Percentiles rank a stretch among this genome's conserved stretches.
These are phyloP conservation scores for Horisme vitalbata DNA, from an alignment of 2,888 invertebrate genomes.

Conservation along the genomic window DNA sequence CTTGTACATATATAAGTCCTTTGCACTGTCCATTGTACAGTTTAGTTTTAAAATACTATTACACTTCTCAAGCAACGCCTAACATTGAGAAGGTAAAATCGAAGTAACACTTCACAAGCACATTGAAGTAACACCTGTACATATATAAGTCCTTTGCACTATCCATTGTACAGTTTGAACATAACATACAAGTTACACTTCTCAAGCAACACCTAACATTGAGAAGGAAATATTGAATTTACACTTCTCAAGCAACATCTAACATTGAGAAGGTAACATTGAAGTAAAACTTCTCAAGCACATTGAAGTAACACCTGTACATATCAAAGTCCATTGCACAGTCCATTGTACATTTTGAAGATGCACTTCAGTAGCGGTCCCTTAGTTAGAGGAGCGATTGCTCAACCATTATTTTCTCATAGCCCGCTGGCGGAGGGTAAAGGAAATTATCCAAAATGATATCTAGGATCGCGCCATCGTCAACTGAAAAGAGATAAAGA, in stretches of 20 bases:
- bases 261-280: background rate
- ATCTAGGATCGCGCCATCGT: slow-evolving; percentile 98
- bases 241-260: background rate
- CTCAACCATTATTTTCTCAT: slow-evolving; percentile 97
- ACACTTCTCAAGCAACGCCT: background rate
- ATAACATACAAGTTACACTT: background rate
- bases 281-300: slow-evolving; percentile 2
- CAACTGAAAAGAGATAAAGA: slow-evolving; percentile 89
- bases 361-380: slow-evolving; percentile 26
- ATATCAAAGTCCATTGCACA: slow-evolving; percentile 19
- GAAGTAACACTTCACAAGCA: background rate
- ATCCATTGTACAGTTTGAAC: too few species aligned
- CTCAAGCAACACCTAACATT: too few species aligned
- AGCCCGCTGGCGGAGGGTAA: slow-evolving; percentile 92
- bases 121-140: background rate
- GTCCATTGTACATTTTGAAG: slow-evolving; percentile 34
- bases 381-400: slow-evolving; percentile 94
- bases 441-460: slow-evolving; percentile 95
- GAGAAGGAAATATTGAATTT: background rate
- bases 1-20: too few species aligned
- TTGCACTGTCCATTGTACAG: too few species aligned
- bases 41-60: too few species aligned
- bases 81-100: background rate
- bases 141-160: too few species aligned
- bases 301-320: slow-evolving; percentile 16